Percentiles rank a stretch among this genome's conserved stretches.
phyloP scores from a whole-genome alignment of 2,888 invertebrate species.

The Opisthograptis luteolata region DNA sequence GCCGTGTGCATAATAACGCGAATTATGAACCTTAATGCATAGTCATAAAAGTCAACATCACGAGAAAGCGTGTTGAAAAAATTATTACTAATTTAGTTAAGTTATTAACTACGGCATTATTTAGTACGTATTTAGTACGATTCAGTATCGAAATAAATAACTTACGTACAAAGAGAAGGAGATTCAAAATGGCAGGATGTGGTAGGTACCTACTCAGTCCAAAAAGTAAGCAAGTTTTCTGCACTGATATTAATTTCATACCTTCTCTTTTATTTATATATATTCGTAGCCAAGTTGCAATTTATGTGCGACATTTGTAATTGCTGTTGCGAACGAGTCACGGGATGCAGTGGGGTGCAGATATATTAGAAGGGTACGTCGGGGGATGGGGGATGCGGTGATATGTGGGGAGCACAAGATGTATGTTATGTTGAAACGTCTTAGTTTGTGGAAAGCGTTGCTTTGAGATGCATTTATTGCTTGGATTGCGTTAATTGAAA shows the following conservation, averaged over 20 bases:
- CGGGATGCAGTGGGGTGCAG: slow-evolving; percentile 29
- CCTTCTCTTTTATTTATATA: background rate
- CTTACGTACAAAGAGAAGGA: too few species aligned
- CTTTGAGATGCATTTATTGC: too few species aligned
- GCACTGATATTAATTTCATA: background rate
- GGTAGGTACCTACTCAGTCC: background rate
- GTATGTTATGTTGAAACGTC: slow-evolving; percentile 5
- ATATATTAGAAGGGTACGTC: slow-evolving; percentile 28
- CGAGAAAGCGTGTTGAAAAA: too few species aligned
- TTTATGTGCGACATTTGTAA: slow-evolving; percentile 46
- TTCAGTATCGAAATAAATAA: too few species aligned
- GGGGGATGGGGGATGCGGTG: background rate
- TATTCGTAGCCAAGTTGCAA: slow-evolving; percentile 11
- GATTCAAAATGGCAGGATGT: background rate
- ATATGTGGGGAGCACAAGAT: background rate
- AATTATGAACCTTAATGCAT: too few species aligned
- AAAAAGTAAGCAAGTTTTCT: background rate
- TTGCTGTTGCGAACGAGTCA: slow-evolving; percentile 38
- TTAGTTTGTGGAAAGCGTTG: background rate
- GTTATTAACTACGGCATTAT: too few species aligned
- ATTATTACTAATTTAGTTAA: too few species aligned
- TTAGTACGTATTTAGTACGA: too few species aligned
- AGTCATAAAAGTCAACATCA: too few species aligned
- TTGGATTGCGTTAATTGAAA: too few species aligned
- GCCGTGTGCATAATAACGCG: too few species aligned